These are phyloP conservation scores for Murina feae DNA, from an alignment of 2,113 vertebrate species.

Conservation along the genomic window DNA sequence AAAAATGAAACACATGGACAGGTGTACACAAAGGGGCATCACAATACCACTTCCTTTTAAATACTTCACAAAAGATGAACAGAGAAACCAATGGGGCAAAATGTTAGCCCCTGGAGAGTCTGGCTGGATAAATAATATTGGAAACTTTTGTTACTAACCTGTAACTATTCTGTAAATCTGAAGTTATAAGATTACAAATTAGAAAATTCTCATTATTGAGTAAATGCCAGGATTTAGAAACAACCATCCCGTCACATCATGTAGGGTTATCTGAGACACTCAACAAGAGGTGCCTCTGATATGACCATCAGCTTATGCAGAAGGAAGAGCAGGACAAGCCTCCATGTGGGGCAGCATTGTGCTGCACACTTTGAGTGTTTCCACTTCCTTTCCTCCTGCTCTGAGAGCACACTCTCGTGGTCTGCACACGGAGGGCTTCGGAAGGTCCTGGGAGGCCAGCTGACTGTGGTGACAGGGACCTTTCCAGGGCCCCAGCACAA, in stretches of 20 bases:
- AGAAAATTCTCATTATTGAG: neutral
- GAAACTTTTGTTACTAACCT: neutral
- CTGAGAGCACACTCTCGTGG: neutral
- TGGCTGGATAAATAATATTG: too few relatives aligned
- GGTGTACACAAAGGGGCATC: neutral
- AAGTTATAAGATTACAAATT: neutral
- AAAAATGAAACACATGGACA: rapidly evolving
- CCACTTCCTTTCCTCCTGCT: neutral
- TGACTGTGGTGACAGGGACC: neutral
- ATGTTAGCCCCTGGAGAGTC: neutral
- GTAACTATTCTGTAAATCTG: neutral
- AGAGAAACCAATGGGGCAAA: neutral
- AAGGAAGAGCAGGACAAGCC: rapidly evolving
- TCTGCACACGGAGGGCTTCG: neutral
- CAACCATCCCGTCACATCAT: neutral
- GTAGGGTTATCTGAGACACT: neutral
- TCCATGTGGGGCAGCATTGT: rapidly evolving
- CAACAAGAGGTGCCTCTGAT: neutral
- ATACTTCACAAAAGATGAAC: rapidly evolving
- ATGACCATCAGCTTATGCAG: neutral
- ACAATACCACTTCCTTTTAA: neutral
- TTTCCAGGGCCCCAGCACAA: neutral
- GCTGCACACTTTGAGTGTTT: rapidly evolving
- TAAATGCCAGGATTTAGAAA: neutral
- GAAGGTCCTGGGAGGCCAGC: neutral